phyloP scores from a whole-genome alignment of 30 jellyfish, hydroid and myxozoan genomes.

The Cassiopea xamachana region DNA sequence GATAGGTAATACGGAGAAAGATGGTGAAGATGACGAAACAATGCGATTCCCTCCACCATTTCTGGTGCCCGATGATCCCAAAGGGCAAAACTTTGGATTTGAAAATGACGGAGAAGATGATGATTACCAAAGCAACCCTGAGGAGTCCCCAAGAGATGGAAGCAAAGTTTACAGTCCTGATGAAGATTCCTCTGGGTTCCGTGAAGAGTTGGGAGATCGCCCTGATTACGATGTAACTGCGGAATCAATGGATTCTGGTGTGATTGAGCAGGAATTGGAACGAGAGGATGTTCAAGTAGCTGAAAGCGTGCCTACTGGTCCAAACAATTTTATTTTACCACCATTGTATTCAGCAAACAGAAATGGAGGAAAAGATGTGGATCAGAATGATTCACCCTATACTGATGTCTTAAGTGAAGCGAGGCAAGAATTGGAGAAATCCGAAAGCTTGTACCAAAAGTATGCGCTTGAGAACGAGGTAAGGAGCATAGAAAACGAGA shows the following conservation, averaged over 20 bases:
- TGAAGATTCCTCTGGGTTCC: constrained; percentile 66
- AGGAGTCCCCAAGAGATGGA: neutral
- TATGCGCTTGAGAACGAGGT: constrained; percentile 2
- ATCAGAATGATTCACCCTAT: constrained; percentile 19
- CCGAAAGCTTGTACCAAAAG: neutral
- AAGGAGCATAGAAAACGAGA: neutral
- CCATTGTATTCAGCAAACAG: constrained; percentile 42
- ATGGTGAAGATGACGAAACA: constrained; percentile 66
- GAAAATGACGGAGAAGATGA: constrained; percentile 69
- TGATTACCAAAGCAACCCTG: constrained; percentile 24
- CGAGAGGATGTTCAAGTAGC: constrained; percentile 38
- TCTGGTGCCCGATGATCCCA: constrained; percentile 57
- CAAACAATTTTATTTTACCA: constrained; percentile 11
- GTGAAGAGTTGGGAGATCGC: constrained; percentile 51
- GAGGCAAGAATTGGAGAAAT: constrained; percentile 43
- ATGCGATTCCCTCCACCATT: constrained; percentile 70
- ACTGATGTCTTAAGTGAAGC: constrained; percentile 68
- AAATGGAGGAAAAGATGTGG: neutral
- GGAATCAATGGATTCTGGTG: constrained; percentile 67
- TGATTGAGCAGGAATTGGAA: constrained; percentile 53
- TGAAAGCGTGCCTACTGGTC: constrained; percentile 39
- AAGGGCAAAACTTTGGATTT: constrained; percentile 52
- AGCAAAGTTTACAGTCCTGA: constrained; percentile 11
- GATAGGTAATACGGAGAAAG: constrained; percentile 7
- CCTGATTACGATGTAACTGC: constrained; percentile 58